Percentiles rank a stretch among this genome's conserved stretches.
These are phyloP conservation scores for Salmo trutta DNA, from an alignment of 2,797 vertebrate species.

Conservation along the genomic window DNA sequence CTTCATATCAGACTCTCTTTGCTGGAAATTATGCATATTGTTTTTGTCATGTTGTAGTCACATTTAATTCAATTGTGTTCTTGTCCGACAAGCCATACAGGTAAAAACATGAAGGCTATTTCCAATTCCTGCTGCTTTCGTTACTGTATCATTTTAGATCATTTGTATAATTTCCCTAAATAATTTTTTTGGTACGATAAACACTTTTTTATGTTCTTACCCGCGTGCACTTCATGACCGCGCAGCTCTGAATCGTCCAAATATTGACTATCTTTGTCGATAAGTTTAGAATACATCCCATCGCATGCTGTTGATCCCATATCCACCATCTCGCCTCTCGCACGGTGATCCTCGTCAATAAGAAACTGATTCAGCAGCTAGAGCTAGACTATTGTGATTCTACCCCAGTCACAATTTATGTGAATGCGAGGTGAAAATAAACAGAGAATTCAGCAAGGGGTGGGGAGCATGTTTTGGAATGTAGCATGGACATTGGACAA, in stretches of 20 bases:
- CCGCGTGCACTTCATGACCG: conserved; percentile 6
- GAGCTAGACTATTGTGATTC: neutral
- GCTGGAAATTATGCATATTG: too few relatives aligned
- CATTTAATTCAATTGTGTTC: neutral
- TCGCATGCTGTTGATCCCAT: conserved; percentile 11
- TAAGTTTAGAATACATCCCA: conserved; percentile 29
- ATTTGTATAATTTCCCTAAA: neutral
- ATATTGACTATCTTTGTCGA: conserved; percentile 15
- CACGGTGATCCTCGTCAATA: neutral
- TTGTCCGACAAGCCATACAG: neutral
- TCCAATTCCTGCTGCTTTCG: neutral
- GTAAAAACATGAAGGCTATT: neutral
- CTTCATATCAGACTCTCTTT: neutral
- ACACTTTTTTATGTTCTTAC: neutral
- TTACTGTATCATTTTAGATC: neutral
- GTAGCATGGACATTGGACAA: neutral
- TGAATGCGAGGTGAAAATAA: neutral
- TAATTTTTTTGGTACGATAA: neutral
- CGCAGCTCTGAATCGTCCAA: neutral
- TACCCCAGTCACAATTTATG: neutral
- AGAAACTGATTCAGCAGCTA: neutral
- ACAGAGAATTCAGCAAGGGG: neutral
- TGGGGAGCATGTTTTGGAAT: neutral
- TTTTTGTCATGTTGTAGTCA: neutral
- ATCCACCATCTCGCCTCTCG: neutral